Evolutionary conservation across 2,888 invertebrate species (phyloP), one percentile per base, ranked within the genome.

Genomic region (Boloria euphrosyne): DNA sequence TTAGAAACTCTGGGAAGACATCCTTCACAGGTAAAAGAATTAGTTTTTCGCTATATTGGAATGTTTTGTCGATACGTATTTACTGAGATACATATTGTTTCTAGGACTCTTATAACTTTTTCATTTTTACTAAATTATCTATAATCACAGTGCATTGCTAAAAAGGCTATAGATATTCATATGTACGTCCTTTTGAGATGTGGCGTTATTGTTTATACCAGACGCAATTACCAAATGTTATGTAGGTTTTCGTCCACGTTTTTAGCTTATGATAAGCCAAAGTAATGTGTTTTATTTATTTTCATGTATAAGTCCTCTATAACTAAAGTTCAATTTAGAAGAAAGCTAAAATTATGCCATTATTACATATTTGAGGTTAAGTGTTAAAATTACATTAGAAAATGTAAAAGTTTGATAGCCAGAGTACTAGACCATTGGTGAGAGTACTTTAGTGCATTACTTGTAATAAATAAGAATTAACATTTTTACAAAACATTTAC

Each of bases 1-100:
- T 94, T 98, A 87, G 99, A 99, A 93, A 96, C 97, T 93, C 94
- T 98, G 85, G 98, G 98, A 90, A 95, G 96, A 88, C 95, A 95
- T 88, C 96, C 98, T 79, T 95, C 95, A 86, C 96, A 98, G 94
- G 98, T 98, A 94, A 95, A 95, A 84, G 64, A 77, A 81, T 80
- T 81, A 75, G 74, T 81, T 84, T 86, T 85, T 84, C 82, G 76
- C 80, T 86, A 70, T 84, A 85, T 83, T 84, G 87, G 86, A 90
- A 90, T 92, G 92, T 92, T 92, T 92, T 89, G 89, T 92, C 92
- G 90, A 92, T 91, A 92, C 87, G 87, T 90, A 92, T 90, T 90
- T 90, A 82, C 80, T 84, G 78, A 82, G 75, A 83, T 86, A 85
- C 63, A 53, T 71, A 66, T 68, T 68, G 64, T 72, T 72, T 63